phyloP scores from a whole-genome alignment of 2,888 invertebrate species.

The Actias luna region DNA sequence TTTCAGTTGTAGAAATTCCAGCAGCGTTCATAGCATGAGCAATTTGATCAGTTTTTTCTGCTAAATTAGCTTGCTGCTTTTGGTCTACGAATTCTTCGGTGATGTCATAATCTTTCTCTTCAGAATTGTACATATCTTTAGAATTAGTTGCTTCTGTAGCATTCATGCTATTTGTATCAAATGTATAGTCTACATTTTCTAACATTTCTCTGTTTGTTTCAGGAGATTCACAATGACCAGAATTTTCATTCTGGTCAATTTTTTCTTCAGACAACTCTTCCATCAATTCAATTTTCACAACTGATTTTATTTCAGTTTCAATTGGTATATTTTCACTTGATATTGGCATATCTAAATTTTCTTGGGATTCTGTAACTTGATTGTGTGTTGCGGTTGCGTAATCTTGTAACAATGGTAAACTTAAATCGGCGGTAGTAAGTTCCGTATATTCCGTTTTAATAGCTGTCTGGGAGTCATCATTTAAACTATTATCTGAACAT shows the following conservation, averaged over 20 bases:
- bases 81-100: conserved; percentile 29
- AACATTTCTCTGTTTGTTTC: conserved; percentile 27
- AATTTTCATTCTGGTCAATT: conserved; percentile 41
- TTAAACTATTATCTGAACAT: conserved; percentile 65
- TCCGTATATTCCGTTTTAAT: conserved; percentile 75
- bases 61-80: conserved; percentile 43
- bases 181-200: conserved; percentile 31
- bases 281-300: conserved; percentile 54
- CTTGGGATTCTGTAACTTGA: conserved; percentile 44
- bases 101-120: conserved; percentile 29
- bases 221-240: conserved; percentile 28
- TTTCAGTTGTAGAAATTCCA: conserved; percentile 62
- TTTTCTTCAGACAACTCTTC: conserved; percentile 54
- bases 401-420: conserved; percentile 59
- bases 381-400: conserved; percentile 54
- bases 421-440: conserved; percentile 70
- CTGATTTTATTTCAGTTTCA: conserved; percentile 54
- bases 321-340: conserved; percentile 49
- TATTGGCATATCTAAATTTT: conserved; percentile 35
- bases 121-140: conserved; percentile 32
- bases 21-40: conserved; percentile 75
- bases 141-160: conserved; percentile 29
- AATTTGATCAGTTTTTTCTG: conserved; percentile 67
- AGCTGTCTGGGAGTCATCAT: conserved; percentile 57
- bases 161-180: conserved; percentile 22